phyloP scores from a whole-genome alignment of 1,140 invertebrate species.

The Oscheius sp. region DNA sequence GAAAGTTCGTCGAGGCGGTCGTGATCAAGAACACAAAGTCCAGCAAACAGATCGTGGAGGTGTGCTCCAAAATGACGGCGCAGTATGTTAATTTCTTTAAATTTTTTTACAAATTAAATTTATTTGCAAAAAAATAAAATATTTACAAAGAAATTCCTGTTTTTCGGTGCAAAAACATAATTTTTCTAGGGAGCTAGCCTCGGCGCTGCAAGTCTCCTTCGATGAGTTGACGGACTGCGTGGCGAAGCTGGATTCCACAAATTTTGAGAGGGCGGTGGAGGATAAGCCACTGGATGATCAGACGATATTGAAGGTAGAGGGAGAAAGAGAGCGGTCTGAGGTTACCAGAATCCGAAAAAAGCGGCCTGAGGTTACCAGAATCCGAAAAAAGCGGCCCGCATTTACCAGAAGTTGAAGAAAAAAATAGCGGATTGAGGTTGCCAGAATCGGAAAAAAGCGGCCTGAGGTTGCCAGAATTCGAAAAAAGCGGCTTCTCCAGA shows the following conservation, averaged over 20 bases:
- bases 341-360: no score
- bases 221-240: conserved; percentile 41
- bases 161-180: neutral
- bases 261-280: conserved; percentile 28
- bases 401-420: no score
- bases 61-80: conserved; percentile 44
- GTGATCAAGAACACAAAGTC: conserved; percentile 46
- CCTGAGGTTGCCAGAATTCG: no score
- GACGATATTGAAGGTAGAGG: conserved; percentile 29
- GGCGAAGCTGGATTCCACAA: conserved; percentile 27
- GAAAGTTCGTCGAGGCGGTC: conserved; percentile 34
- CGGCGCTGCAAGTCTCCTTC: conserved; percentile 29
- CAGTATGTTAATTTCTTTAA: conserved; percentile 32
- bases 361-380: no score
- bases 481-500: no score
- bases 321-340: no score
- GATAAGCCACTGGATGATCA: conserved; percentile 12
- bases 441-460: no score
- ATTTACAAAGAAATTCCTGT: neutral
- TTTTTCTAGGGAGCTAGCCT: conserved; percentile 44
- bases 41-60: conserved; percentile 41
- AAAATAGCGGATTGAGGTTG: no score
- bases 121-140: conserved; percentile 13
- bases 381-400: no score
- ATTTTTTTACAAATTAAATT: conserved; percentile 1